Conservation (phyloP, 2,797 vertebrate genomes). For the Pantherophis vulpinus region DNA sequence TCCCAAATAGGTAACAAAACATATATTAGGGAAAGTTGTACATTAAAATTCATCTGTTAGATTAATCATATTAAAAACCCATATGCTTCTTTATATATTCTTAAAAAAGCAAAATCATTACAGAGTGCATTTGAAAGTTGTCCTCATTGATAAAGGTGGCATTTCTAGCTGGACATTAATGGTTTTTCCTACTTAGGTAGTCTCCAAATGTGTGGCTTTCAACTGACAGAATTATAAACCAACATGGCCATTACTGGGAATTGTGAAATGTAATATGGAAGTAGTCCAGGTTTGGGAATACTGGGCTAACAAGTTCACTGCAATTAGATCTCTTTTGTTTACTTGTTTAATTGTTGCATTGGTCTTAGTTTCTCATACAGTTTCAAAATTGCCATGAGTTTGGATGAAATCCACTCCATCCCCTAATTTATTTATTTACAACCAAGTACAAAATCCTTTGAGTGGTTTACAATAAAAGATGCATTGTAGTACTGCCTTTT, state of each 20-base stretch:
- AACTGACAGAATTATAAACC: neutral
- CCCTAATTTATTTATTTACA: neutral
- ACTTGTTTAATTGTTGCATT: neutral
- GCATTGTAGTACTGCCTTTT: neutral
- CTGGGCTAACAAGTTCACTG: neutral
- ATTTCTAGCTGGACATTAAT: neutral
- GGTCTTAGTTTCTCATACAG: neutral
- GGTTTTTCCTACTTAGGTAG: neutral
- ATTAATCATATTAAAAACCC: neutral
- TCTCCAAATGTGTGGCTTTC: neutral
- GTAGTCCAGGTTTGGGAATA: neutral
- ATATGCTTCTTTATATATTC: neutral
- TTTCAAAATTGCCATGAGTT: neutral
- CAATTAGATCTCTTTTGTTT: neutral
- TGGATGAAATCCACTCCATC: neutral
- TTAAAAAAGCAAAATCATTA: neutral
- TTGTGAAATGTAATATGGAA: neutral
- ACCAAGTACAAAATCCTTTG: neutral
- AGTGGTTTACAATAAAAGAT: neutral
- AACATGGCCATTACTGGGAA: neutral
- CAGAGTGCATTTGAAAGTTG: neutral
- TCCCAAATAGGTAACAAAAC: neutral
- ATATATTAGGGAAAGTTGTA: neutral
- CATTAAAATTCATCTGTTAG: neutral
- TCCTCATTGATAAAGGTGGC: neutral